A percentile compares a stretch with the other conserved stretches of the same genome.
Evolutionary conservation across 2,113 vertebrate species (phyloP).

Genomic region (Pterocles orientalis): DNA sequence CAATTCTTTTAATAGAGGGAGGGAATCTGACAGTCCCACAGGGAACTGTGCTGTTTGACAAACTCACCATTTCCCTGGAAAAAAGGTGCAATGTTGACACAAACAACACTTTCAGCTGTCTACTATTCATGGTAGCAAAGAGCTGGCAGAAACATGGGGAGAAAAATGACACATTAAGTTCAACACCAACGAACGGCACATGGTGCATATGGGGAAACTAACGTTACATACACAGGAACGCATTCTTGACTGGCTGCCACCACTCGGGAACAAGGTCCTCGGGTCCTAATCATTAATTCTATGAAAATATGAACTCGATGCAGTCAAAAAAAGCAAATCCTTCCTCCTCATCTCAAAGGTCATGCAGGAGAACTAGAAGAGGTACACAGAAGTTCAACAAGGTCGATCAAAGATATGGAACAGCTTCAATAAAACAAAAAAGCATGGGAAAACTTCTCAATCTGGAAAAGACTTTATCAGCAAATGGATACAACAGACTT

Average conservation of each 20-base stretch:
- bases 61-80: not conserved
- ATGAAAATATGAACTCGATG: fast-evolving
- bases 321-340: not conserved
- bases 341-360: not conserved
- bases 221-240: fast-evolving
- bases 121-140: not conserved
- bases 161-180: not conserved
- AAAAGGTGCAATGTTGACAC: not conserved
- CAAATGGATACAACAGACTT: fast-evolving
- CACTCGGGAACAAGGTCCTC: not conserved
- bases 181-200: fast-evolving
- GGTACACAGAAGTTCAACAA: not conserved
- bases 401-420: fast-evolving
- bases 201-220: fast-evolving
- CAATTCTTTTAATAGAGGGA: not conserved
- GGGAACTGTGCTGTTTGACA: not conserved
- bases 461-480: not conserved
- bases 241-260: fast-evolving
- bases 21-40: not conserved
- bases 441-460: not conserved
- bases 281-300: not conserved
- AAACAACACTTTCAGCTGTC: not conserved
- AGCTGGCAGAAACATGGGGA: not conserved
- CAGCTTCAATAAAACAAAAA: not conserved
- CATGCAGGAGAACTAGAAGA: fast-evolving